Base-by-base conservation (phyloP, 1,140 invertebrate species). In the Pteromalus puparum region DNA sequence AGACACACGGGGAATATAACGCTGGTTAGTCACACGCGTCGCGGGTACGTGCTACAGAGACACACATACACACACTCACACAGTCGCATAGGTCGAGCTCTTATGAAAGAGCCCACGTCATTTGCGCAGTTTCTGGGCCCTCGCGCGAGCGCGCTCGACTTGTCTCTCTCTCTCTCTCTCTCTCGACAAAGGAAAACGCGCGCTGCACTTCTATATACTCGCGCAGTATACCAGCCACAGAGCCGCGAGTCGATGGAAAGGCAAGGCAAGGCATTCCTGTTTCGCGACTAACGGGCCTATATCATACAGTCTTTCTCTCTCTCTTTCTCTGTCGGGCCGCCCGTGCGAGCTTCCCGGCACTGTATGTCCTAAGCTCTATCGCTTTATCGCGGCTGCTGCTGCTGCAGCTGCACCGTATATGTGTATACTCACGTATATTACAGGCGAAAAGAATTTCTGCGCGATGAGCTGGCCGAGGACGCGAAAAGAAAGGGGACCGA, bases 101-200 rank as follows among this genome's bases (percentile, higher is more conserved):
- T 77, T 77, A 77, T 34, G 75, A 77, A 77, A 77, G 75, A 61
- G 46, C 38, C 75, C 24, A 77, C 75, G 75, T 77, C 48, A 77
- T 53, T 77, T 24, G 75, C 72, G 28, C 72, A 18, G 21, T 28
- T 61, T n/a, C 30, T 76, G 68, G 70, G 28, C 72, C 21, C 70
- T 72, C 80, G 13, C 30, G 30, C 30, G 30, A 30, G 1, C 2
- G 18, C 24, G 2, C 26, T 61, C n/a, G 15, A 21, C 53, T 46
- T 28, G 72, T 81, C 10, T 74, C n/a, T n/a, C n/a, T n/a, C n/a
- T n/a, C n/a, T n/a, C 15, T 73, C 9, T 73, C 30, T 72, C 28
- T 72, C 30, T 73, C 72, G 72, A 38, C n/a, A 34, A 42, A 79
- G 10, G 53, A 78, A 67, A 46, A 48, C 18, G 21, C 7, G 34